Evolutionary conservation across 2,797 vertebrate species (phyloP), one percentile per base, ranked within the genome.

Genomic region (Salmo trutta): DNA sequence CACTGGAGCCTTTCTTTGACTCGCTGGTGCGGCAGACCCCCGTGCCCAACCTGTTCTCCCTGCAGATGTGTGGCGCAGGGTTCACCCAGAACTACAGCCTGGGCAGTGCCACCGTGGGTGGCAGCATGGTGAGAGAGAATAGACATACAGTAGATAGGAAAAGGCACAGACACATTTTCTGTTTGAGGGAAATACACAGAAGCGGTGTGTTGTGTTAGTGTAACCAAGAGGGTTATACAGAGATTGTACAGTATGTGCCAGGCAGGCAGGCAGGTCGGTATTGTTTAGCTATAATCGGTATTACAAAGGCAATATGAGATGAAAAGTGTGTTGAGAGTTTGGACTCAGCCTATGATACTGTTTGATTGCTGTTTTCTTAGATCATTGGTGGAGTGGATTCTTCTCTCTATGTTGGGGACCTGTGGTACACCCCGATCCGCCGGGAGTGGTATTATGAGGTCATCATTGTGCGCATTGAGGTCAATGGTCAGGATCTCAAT

Each of bases 401-500:
- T 2, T 97, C 96, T 0, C 93, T 99, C 5, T 97, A 95, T 0
- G 92, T 96, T 0, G 98, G 97, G 19, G 96, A 95, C 80, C 92
- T 99, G 77, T 99, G 98, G 98, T 99, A 98, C 92, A 99, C 97
- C 0, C 98, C 98, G 33, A 98, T 99, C 88, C 95, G 98, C 69
- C 95, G 97, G 73, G 97, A 99, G 89, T 99, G 98, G 98, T 99
- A 99, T 91, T 99, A 99, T 16, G 98, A 99, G 90, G 98, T 99
- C 81, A 96, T 99, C 85, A 99, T 99, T 0, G 97, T 99, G 24
- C 96, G 95, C 54, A 97, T 99, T 73, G 98, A 99, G 89, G 94
- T 99, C 85, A 99, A 99, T 0, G 97, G 97, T 77, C 97, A 97
- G 90, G 98, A 99, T 89, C 96, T 99, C 73, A 96, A 95, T 89